These are phyloP conservation scores for Zootermopsis nevadensis DNA, from an alignment of 2,888 invertebrate species.

Conservation along the genomic window DNA sequence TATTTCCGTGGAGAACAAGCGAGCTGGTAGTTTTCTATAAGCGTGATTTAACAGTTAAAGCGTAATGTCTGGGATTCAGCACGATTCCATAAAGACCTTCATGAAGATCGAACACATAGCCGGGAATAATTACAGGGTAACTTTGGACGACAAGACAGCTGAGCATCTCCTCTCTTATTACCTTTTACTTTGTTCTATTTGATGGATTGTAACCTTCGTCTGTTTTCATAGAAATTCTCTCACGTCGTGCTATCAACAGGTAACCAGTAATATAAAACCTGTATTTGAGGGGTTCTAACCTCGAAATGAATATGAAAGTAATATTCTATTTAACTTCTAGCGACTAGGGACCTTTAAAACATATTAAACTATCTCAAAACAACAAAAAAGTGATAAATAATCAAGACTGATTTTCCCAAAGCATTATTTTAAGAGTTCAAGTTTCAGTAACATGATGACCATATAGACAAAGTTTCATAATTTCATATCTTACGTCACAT, in stretches of 20 bases:
- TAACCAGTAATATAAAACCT: not conserved
- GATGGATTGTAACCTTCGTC: not conserved
- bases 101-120: not conserved
- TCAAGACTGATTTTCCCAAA: too few species aligned
- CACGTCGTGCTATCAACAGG: not conserved
- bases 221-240: not conserved
- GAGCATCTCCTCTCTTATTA: not conserved
- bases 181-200: not conserved
- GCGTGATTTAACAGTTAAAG: not conserved
- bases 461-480: too few species aligned
- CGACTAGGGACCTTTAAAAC: too few species aligned
- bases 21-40: not conserved
- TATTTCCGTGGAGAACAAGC: not conserved
- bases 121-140: not conserved
- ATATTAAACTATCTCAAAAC: too few species aligned
- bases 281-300: not conserved
- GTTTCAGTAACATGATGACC: too few species aligned
- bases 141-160: not conserved
- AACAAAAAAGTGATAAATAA: too few species aligned
- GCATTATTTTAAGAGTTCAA: too few species aligned
- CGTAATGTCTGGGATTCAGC: not conserved
- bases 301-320: not conserved
- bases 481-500: too few species aligned
- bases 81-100: not conserved
- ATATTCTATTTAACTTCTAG: not conserved